Percentiles rank a stretch among this genome's conserved stretches.
These are phyloP conservation scores for Leptarthrus brevirostris DNA, from an alignment of 2,888 invertebrate genomes.

Conservation along the genomic window DNA sequence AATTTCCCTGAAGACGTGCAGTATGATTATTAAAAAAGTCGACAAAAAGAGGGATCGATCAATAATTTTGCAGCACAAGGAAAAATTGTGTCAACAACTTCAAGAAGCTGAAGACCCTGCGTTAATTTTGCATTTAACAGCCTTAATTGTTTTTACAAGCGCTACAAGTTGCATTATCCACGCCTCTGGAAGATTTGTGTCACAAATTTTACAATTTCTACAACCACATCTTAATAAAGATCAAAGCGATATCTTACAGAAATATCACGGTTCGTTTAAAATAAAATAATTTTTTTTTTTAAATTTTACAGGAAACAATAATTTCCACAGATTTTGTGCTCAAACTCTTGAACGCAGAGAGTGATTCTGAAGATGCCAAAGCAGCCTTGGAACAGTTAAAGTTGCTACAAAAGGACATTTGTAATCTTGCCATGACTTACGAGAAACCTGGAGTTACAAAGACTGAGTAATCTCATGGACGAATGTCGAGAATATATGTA, in stretches of 20 bases:
- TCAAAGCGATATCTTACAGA: slow-evolving; percentile 73
- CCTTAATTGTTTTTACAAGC: slow-evolving; percentile 82
- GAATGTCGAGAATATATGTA: not conserved
- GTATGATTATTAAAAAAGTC: slow-evolving; percentile 85
- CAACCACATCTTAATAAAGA: slow-evolving; percentile 76
- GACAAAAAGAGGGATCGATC: slow-evolving; percentile 90
- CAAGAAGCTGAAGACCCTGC: slow-evolving; percentile 81
- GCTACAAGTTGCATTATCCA: slow-evolving; percentile 86
- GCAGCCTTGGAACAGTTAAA: slow-evolving; percentile 66
- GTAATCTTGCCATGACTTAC: slow-evolving; percentile 60
- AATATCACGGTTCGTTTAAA: slow-evolving; percentile 78
- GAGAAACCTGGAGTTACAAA: slow-evolving; percentile 62
- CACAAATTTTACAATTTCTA: slow-evolving; percentile 80
- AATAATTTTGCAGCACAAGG: slow-evolving; percentile 81
- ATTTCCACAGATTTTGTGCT: slow-evolving; percentile 73
- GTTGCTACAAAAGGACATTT: slow-evolving; percentile 58
- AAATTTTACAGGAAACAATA: not conserved
- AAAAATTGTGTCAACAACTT: slow-evolving; percentile 83
- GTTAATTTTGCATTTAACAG: slow-evolving; percentile 80
- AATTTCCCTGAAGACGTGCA: slow-evolving; percentile 75
- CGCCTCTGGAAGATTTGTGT: slow-evolving; percentile 94
- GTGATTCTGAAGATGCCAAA: slow-evolving; percentile 68
- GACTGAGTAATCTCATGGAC: slow-evolving; percentile 56
- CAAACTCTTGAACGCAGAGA: slow-evolving; percentile 70
- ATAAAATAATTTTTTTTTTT: not conserved